A percentile compares a stretch with the other conserved stretches of the same genome.
These are phyloP conservation scores for Megaceryle alcyon DNA, from an alignment of 2,797 vertebrate species.

Conservation along the genomic window DNA sequence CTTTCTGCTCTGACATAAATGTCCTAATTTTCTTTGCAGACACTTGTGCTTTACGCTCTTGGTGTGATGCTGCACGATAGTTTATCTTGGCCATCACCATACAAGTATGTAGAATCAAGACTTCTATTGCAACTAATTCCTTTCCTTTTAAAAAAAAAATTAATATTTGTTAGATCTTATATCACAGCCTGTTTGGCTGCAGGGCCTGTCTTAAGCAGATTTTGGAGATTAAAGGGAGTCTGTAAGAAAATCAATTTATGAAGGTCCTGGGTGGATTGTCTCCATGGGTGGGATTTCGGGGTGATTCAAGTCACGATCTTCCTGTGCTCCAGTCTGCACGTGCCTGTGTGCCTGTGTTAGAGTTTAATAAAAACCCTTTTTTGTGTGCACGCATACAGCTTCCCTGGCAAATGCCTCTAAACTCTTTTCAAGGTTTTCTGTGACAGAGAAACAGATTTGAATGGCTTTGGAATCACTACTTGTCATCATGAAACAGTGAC, in stretches of 20 bases:
- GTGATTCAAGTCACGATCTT: neutral
- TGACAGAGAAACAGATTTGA: slow-evolving; percentile 5
- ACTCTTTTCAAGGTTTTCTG: neutral
- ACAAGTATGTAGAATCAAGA: slow-evolving; percentile 83
- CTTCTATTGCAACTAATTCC: neutral
- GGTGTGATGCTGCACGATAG: slow-evolving; percentile 93
- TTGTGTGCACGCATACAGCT: neutral
- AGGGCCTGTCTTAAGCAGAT: neutral
- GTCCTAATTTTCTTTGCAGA: slow-evolving; percentile 79
- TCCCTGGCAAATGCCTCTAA: neutral
- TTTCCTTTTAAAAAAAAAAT: neutral
- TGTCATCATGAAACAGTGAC: neutral
- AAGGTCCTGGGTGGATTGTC: neutral
- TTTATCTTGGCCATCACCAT: slow-evolving; percentile 88
- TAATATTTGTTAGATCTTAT: neutral
- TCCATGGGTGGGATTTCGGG: neutral
- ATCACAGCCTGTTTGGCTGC: neutral
- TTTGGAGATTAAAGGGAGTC: neutral
- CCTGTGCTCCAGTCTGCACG: neutral
- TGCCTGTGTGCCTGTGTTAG: neutral
- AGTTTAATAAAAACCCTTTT: neutral
- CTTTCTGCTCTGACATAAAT: neutral
- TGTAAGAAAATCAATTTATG: neutral
- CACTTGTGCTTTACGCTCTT: slow-evolving; percentile 93
- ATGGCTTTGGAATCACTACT: slow-evolving; percentile 4